A percentile compares a stretch with the other conserved stretches of the same genome.
Evolutionary conservation across 1,140 invertebrate species (phyloP).

Genomic region (Drosophila mayri): DNA sequence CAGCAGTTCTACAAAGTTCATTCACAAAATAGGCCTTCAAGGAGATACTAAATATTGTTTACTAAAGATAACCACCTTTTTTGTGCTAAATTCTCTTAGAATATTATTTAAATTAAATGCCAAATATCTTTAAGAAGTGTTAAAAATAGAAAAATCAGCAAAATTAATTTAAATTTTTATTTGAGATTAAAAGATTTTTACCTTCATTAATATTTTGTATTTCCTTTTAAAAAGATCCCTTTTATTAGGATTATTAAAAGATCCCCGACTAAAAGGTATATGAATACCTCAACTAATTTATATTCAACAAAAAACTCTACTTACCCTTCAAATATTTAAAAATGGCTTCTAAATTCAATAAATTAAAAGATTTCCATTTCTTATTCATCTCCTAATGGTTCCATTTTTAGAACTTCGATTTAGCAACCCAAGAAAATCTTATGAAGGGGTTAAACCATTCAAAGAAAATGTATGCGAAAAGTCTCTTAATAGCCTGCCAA

Average conservation of each 20-base stretch:
- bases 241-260: too few species aligned
- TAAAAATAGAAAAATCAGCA: neutral
- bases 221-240: neutral
- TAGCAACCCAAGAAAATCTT: too few species aligned
- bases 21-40: slow-evolving; percentile 60
- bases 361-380: too few species aligned
- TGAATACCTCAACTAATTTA: neutral
- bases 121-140: neutral
- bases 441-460: neutral
- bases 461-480: neutral
- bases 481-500: neutral
- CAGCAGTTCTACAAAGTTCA: slow-evolving; percentile 50
- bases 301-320: neutral
- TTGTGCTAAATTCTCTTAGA: too few species aligned
- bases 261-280: neutral
- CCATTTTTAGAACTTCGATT: neutral
- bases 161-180: neutral
- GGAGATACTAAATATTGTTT: slow-evolving; percentile 37
- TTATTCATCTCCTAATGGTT: neutral
- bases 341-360: neutral
- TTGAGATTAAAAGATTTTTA: neutral
- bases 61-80: slow-evolving; percentile 25
- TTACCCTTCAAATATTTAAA: neutral
- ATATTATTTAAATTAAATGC: neutral
- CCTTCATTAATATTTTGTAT: neutral